Conservation (phyloP, 2,797 vertebrate genomes). For the Hemibagrus guttatus region DNA sequence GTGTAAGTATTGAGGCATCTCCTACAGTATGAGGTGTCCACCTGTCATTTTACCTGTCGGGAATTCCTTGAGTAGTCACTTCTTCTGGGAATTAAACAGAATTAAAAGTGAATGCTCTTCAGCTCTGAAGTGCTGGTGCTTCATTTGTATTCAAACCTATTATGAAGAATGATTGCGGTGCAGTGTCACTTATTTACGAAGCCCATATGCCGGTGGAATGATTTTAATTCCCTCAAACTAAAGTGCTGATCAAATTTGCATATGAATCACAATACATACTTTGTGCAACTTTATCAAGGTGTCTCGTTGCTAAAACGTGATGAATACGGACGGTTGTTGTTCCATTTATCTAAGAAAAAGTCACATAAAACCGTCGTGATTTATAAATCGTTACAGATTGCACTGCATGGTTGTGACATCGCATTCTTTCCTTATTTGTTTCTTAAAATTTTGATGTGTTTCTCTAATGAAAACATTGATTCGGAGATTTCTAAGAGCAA, state of each 20-base stretch:
- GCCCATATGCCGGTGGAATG: neutral
- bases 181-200: neutral
- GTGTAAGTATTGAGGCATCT: neutral
- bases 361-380: neutral
- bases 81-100: neutral
- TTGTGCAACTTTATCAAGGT: neutral
- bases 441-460: neutral
- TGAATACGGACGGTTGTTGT: neutral
- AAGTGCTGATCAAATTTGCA: constrained; percentile 9
- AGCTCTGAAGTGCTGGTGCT: neutral
- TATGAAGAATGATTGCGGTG: neutral
- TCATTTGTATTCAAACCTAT: constrained; percentile 16
- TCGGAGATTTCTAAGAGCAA: neutral
- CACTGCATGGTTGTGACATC: neutral
- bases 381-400: neutral
- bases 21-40: neutral
- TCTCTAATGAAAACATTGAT: neutral
- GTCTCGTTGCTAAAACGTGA: neutral
- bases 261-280: neutral
- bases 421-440: neutral
- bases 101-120: neutral
- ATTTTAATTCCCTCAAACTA: neutral
- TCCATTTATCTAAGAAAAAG: neutral
- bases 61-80: neutral
- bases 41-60: neutral